Evolutionary conservation across 2,113 vertebrate species (phyloP).

Genomic region (Pimephales promelas): DNA sequence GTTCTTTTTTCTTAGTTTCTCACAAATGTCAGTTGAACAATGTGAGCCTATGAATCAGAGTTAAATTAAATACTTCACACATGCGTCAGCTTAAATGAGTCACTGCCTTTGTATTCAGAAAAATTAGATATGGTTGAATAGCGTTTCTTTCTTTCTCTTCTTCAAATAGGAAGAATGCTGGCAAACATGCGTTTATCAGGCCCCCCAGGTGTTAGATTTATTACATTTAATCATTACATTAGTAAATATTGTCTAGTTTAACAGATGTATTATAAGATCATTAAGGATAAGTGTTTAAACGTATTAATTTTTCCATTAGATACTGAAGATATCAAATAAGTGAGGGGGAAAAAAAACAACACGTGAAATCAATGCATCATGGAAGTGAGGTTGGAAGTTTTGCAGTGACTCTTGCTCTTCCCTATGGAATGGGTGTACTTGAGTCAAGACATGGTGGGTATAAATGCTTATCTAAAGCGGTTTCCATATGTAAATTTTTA

Average conservation of each 20-base stretch:
- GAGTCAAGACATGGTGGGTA: background rate
- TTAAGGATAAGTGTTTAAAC: background rate
- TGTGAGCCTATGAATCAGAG: background rate
- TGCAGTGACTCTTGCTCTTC: background rate
- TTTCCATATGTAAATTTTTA: background rate
- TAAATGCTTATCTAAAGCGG: background rate
- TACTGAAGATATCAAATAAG: background rate
- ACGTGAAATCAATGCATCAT: background rate
- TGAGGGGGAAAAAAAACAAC: background rate
- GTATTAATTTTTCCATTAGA: background rate
- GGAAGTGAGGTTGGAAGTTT: background rate
- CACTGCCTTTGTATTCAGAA: slow-evolving; percentile 15
- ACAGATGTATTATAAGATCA: background rate
- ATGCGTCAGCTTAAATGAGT: slow-evolving; percentile 2
- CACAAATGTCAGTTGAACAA: slow-evolving; percentile 6
- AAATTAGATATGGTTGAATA: background rate
- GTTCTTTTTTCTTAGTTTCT: background rate
- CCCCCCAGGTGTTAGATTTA: background rate
- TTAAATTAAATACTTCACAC: background rate
- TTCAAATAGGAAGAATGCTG: background rate
- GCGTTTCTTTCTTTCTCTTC: background rate
- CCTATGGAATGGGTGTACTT: background rate
- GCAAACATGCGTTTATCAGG: background rate
- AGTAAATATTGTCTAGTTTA: background rate
- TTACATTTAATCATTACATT: too few species aligned